Conservation (phyloP, 1,140 invertebrate genomes). For the Euwallacea fornicatus region DNA sequence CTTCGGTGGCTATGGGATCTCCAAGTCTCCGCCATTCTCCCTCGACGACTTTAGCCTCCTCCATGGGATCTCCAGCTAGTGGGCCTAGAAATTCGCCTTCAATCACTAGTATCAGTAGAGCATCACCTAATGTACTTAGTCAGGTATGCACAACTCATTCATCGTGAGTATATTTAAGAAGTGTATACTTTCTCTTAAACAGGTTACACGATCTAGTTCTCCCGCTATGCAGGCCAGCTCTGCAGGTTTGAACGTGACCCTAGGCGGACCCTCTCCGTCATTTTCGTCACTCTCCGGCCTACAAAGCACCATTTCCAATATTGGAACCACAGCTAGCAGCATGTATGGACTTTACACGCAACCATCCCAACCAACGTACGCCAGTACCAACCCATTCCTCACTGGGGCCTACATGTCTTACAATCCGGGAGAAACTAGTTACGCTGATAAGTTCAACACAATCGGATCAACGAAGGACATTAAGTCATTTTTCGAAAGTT, state of each 20-base stretch:
- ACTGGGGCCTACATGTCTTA: conserved; percentile 58
- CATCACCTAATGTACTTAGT: conserved; percentile 48
- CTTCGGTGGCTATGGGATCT: conserved; percentile 41
- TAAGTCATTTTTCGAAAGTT: conserved; percentile 50
- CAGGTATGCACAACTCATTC: conserved; percentile 17
- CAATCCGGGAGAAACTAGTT: conserved; percentile 45
- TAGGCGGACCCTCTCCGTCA: conserved; percentile 54
- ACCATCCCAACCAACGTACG: conserved; percentile 51
- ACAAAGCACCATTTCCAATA: conserved; percentile 51
- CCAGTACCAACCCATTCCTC: conserved; percentile 63
- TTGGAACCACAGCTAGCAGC: conserved; percentile 49
- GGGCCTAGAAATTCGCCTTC: conserved; percentile 47
- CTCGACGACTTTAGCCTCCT: conserved; percentile 49
- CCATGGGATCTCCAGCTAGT: conserved; percentile 46
- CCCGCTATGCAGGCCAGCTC: conserved; percentile 60
- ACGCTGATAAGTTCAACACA: conserved; percentile 48
- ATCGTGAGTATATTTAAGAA: background rate
- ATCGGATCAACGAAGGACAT: conserved; percentile 47
- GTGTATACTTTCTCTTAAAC: background rate
- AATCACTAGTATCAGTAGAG: conserved; percentile 48
- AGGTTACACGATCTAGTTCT: conserved; percentile 50
- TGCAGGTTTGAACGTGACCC: conserved; percentile 61
- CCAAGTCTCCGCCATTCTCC: conserved; percentile 46
- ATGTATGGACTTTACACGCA: conserved; percentile 47
- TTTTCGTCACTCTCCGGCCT: conserved; percentile 48